Evolutionary conservation across 2,888 invertebrate genomes (phyloP), one percentile per base, ranked within the genome.

Genomic region (Drosophila pseudotakahashii): DNA sequence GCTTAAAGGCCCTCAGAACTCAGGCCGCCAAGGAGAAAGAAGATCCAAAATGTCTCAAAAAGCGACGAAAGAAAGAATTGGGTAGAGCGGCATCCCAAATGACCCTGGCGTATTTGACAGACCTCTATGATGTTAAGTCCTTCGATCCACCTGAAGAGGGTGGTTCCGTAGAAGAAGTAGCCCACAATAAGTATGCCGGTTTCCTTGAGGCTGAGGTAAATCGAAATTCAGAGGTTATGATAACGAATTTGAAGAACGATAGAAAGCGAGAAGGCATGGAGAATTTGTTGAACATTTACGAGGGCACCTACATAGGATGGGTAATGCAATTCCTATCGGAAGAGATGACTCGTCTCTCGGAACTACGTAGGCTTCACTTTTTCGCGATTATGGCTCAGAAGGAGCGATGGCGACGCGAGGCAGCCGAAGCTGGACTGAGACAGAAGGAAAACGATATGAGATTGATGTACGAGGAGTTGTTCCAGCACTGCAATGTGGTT

Each of bases 351-450:
- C 93, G 97, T 11, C 92, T 98, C 1, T 93, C 95, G 72, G 96
- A 96, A 78, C 97, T 97, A 90, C 93, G 97, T 7, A 94, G 95
- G 64, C 94, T 96, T 13, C 97, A 97, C 81, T 96, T 97, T 0
- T 94, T 96, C 89, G 94, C 95, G 30, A 93, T 97, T 77, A 92
- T 97, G 41, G 96, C 96, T 0, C 96, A 97, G 83, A 93, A 96
- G 34, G 96, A 97, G 81, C 94, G 97, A 73, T 93, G 94, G 75
- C 94, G 94, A 88, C 93, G 96, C 0, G 97, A 97, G 90, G 96
- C 97, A 0, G 95, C 94, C 9, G 97, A 97, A 90, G 95, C 96
- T 2, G 97, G 97, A 1, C 92, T 95, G 52, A 92, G 97, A 19
- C 97, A 97, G 90, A 94, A 94, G 52, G 97, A 97, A 89, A 94